These are phyloP conservation scores for Neoitamus cyanurus DNA, from an alignment of 2,888 invertebrate genomes.

Conservation along the genomic window DNA sequence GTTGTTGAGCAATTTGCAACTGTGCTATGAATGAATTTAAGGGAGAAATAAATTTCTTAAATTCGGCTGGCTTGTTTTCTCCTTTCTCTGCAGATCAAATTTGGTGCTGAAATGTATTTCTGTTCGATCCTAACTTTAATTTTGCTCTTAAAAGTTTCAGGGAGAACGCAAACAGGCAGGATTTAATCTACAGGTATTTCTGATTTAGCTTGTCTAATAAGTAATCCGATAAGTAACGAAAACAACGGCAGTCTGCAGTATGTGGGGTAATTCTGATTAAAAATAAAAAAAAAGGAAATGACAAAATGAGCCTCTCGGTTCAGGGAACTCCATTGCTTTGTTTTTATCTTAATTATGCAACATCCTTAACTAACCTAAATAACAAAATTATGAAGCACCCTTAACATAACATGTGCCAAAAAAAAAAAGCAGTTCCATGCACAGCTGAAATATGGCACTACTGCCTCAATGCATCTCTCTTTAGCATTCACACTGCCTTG, in stretches of 20 bases:
- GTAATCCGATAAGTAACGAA: too few relatives aligned
- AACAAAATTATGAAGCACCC: not conserved
- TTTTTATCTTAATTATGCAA: not conserved
- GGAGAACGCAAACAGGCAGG: too few relatives aligned
- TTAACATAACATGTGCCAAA: not conserved
- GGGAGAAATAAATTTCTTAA: not conserved
- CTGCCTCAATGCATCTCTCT: not conserved
- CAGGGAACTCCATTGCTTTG: not conserved
- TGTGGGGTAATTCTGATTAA: too few relatives aligned
- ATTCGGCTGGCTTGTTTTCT: not conserved
- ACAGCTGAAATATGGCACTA: not conserved
- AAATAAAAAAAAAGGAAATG: too few relatives aligned
- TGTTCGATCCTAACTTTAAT: too few relatives aligned
- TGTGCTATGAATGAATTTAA: not conserved
- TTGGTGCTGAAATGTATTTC: too few relatives aligned
- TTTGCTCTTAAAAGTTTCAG: too few relatives aligned
- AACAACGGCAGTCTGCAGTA: too few relatives aligned
- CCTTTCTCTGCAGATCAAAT: not conserved
- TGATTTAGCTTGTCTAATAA: too few relatives aligned
- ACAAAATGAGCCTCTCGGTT: not conserved
- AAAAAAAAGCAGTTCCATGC: not conserved
- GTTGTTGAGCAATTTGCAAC: not conserved
- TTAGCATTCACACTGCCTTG: not conserved
- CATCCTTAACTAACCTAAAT: not conserved
- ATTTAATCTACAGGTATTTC: too few relatives aligned